These are phyloP conservation scores for Esox niger DNA, from an alignment of 2,113 vertebrate genomes.

Conservation along the genomic window DNA sequence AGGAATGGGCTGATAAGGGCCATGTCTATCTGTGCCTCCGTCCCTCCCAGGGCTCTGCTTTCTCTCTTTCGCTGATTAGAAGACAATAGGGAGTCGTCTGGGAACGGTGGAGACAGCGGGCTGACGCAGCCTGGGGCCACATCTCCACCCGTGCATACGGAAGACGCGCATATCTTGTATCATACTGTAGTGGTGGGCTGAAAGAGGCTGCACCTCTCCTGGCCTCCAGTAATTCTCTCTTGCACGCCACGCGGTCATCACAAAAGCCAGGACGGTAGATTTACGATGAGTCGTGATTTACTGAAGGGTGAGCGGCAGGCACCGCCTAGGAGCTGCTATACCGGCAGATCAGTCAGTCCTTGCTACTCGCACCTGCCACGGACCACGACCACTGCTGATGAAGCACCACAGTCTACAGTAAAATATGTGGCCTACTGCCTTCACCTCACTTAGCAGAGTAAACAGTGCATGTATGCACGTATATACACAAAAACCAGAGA, in stretches of 20 bases:
- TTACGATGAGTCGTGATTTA: conserved; percentile 41
- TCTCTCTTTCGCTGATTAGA: conserved; percentile 15
- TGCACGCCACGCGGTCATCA: neutral
- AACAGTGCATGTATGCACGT: no score
- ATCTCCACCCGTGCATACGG: neutral
- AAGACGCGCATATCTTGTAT: neutral
- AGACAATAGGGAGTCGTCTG: conserved; percentile 21
- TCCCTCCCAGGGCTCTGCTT: conserved; percentile 51
- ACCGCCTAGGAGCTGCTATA: neutral
- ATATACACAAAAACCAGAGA: no score
- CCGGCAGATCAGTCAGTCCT: neutral
- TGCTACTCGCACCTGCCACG: no score
- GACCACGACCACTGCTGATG: no score
- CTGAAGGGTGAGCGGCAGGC: conserved; percentile 18
- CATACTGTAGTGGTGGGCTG: neutral
- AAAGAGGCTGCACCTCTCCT: neutral
- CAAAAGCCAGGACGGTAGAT: conserved; percentile 26
- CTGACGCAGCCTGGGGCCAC: no score
- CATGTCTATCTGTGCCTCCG: conserved; percentile 14
- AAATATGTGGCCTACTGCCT: no score
- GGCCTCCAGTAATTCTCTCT: neutral
- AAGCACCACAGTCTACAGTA: no score
- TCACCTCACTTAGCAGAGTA: no score
- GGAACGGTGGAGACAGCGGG: neutral
- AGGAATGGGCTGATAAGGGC: conserved; percentile 74